Evolutionary conservation across 1,140 invertebrate genomes (phyloP), one percentile per base, ranked within the genome.

Genomic region (Drosophila bocqueti): DNA sequence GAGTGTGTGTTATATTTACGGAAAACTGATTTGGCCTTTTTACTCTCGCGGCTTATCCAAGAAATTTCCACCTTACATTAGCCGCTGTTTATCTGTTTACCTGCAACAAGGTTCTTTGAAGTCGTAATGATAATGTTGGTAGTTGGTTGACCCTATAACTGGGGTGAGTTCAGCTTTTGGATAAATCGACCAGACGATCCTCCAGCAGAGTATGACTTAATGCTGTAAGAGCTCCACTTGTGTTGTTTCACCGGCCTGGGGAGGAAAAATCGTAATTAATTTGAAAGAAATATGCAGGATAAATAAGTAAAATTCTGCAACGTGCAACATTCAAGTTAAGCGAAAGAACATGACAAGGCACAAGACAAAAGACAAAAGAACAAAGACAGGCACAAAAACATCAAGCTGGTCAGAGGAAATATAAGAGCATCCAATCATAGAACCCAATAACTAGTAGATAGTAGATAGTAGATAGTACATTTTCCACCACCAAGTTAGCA

Each of bases 401-500:
- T 21, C 1, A 36, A 54, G 18, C 31, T 38, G 13, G 52, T 16
- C 34, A 38, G 13, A 21, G 18, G 21, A 38, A 36, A 1, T 1
- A 18, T 18, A 36, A 21, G 34, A 9, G 34, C 34, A 34, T 13
- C 3, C n/a, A 54, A 54, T 9, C 29, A 54, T 9, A 34, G 3
- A 55, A 24, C 8, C 34, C 21, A 40, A 40, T 6, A 40, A 40
- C 40, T 57, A 57, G 54, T 40, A 7, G 4, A 10, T 55, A 38
- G 18, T 24, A 7, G 4, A 10, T 55, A 38, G 18, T 16, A 38
- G 18, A 16, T 40, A 54, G 29, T 54, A 24, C 3, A 16, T 57
- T 29, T 45, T 36, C 58, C 63, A 54, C n/a, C 47, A 69, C 67
- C 67, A 69, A 43, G n/a, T n/a, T 21, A 40, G 13, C 24, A 42